These are phyloP conservation scores for Heterohyrax brucei DNA, from an alignment of 2,797 vertebrate genomes.

Conservation along the genomic window DNA sequence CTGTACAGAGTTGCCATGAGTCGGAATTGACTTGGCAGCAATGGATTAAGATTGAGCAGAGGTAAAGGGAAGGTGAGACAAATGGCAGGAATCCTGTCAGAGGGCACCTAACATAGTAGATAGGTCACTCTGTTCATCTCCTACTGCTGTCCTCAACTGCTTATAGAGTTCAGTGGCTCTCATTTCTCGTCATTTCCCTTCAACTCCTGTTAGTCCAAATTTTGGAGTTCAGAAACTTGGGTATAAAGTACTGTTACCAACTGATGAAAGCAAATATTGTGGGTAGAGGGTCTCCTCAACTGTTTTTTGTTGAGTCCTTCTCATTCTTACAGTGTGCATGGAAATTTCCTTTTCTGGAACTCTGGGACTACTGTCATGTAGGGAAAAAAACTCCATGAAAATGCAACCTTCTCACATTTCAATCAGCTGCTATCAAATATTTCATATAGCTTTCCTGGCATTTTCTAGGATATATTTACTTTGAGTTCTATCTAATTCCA, in stretches of 20 bases:
- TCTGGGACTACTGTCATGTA: not conserved
- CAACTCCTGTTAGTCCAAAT: not conserved
- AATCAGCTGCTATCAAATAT: not conserved
- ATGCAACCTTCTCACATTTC: not conserved
- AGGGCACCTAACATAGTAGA: not conserved
- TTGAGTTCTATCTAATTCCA: slow-evolving; percentile 15
- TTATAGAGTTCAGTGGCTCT: not conserved
- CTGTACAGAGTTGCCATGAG: not conserved
- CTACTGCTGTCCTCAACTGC: not conserved
- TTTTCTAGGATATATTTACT: not conserved
- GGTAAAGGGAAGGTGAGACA: not conserved
- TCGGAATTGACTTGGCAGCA: not conserved
- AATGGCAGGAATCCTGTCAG: not conserved
- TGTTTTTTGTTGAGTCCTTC: not conserved
- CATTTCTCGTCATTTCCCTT: not conserved
- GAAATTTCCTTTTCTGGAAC: slow-evolving; percentile 3
- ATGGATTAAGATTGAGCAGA: not conserved
- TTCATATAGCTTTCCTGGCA: not conserved
- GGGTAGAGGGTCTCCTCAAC: not conserved
- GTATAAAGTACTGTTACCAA: not conserved
- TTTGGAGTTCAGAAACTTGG: not conserved
- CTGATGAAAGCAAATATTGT: not conserved
- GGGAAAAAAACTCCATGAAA: not conserved
- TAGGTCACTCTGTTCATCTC: not conserved
- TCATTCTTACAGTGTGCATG: not conserved